These are phyloP conservation scores for Aurelia aurita complex sp. Pacific DNA, from an alignment of 30 jellyfish, hydroid and myxozoan species.

Conservation along the genomic window DNA sequence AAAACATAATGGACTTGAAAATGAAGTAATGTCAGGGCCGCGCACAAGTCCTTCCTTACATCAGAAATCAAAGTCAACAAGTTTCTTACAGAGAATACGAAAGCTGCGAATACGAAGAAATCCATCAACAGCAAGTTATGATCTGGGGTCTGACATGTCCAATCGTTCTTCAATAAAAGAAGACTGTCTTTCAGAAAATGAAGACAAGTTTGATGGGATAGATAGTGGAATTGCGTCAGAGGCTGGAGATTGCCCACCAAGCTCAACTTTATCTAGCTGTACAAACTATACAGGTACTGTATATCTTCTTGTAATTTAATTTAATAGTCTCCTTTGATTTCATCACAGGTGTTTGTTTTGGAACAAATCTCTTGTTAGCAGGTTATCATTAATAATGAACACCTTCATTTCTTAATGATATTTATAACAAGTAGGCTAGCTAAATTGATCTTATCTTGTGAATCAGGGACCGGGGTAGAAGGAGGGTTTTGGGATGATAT, in stretches of 20 bases:
- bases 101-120: slow-evolving; percentile 31
- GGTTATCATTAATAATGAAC: too few species aligned
- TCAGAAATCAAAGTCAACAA: slow-evolving; percentile 9
- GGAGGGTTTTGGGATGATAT: too few species aligned
- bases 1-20: too few species aligned
- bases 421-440: too few species aligned
- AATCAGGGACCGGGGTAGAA: too few species aligned
- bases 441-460: too few species aligned
- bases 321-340: not conserved
- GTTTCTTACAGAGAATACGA: slow-evolving; percentile 30
- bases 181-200: slow-evolving; percentile 50
- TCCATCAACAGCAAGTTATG: slow-evolving; percentile 41
- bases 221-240: slow-evolving; percentile 81
- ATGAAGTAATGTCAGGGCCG: too few species aligned
- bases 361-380: too few species aligned
- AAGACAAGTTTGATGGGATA: slow-evolving; percentile 48
- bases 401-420: too few species aligned
- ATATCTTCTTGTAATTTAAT: not conserved
- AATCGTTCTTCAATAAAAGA: slow-evolving; percentile 33
- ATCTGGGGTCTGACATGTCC: slow-evolving; percentile 34
- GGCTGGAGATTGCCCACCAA: slow-evolving; percentile 49
- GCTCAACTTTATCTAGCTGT: slow-evolving; percentile 64
- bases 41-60: too few species aligned
- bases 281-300: slow-evolving; percentile 47
- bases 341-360: too few species aligned